These are phyloP conservation scores for Gryon sp. DNA, from an alignment of 1,140 invertebrate species.

Conservation along the genomic window DNA sequence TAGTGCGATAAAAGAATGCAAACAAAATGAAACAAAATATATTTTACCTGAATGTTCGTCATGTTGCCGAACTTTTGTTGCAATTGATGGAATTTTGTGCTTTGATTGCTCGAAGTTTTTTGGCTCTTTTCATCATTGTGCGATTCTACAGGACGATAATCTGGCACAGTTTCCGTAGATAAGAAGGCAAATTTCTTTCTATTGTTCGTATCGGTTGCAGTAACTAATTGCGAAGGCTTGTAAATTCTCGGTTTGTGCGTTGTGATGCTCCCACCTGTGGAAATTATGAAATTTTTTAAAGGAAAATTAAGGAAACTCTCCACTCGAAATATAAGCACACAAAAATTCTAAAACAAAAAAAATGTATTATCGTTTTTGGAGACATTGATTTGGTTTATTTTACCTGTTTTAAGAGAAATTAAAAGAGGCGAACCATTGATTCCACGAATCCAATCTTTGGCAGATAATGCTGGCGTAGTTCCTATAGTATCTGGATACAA, in stretches of 20 bases:
- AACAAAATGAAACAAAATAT: too few relatives aligned
- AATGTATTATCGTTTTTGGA: too few relatives aligned
- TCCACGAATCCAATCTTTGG: conserved; percentile 93
- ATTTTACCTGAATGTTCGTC: conserved; percentile 72
- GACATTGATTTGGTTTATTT: too few relatives aligned
- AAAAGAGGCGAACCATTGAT: conserved; percentile 89
- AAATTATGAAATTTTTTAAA: conserved; percentile 24
- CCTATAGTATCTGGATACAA: conserved; percentile 95
- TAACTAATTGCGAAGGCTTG: conserved; percentile 78
- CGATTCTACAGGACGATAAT: conserved; percentile 86
- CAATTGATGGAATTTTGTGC: conserved; percentile 87
- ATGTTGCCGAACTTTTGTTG: conserved; percentile 85
- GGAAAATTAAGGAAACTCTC: too few relatives aligned
- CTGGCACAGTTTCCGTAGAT: conserved; percentile 88
- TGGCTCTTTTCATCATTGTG: conserved; percentile 82
- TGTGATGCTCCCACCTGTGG: conserved; percentile 83
- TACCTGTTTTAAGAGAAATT: conserved; percentile 91
- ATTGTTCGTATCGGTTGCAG: conserved; percentile 85
- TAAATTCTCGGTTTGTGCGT: conserved; percentile 86
- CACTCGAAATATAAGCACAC: too few relatives aligned
- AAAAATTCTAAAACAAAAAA: too few relatives aligned
- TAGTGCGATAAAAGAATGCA: too few relatives aligned
- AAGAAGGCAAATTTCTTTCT: conserved; percentile 92
- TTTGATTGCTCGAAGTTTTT: conserved; percentile 87
- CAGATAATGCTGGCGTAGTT: conserved; percentile 89